Conservation (phyloP, 1,140 invertebrate genomes). For the Pseudomyrmex flavicornis region DNA sequence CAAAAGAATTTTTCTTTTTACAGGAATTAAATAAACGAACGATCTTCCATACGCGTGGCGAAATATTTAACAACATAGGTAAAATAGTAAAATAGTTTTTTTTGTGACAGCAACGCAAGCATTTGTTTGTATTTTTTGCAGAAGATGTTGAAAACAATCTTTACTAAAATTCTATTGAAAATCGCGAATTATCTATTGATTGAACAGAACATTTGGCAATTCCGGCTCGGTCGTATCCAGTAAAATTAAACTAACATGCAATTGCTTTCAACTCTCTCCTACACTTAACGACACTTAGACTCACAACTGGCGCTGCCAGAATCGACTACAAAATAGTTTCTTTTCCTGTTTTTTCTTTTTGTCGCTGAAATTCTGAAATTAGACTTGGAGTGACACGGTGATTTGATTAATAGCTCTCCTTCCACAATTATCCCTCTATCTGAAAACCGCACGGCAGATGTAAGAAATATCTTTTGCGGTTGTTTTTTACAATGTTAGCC, state of each 20-base stretch:
- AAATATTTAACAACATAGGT: neutral
- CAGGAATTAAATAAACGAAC: neutral
- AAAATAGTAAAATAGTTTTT: neutral
- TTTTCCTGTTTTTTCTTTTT: slow-evolving; percentile 5
- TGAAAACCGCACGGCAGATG: neutral
- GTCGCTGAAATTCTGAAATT: slow-evolving; percentile 70
- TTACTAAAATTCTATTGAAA: neutral
- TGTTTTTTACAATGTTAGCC: neutral
- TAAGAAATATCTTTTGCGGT: neutral
- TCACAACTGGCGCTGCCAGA: neutral
- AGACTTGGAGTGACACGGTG: slow-evolving; percentile 74
- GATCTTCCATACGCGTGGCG: neutral
- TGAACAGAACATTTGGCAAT: slow-evolving; percentile 2
- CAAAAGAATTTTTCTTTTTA: neutral
- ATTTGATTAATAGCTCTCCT: slow-evolving; percentile 10
- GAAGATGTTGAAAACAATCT: neutral
- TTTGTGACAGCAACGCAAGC: neutral
- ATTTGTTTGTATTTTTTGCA: neutral
- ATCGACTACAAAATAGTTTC: neutral
- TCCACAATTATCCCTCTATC: neutral
- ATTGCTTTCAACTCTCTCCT: neutral
- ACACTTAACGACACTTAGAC: neutral
- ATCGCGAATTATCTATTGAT: neutral
- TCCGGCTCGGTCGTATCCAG: neutral
- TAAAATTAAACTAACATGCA: slow-evolving; percentile 20